phyloP scores from a whole-genome alignment of 2,797 vertebrate species.

The Enteromius treurensis region DNA sequence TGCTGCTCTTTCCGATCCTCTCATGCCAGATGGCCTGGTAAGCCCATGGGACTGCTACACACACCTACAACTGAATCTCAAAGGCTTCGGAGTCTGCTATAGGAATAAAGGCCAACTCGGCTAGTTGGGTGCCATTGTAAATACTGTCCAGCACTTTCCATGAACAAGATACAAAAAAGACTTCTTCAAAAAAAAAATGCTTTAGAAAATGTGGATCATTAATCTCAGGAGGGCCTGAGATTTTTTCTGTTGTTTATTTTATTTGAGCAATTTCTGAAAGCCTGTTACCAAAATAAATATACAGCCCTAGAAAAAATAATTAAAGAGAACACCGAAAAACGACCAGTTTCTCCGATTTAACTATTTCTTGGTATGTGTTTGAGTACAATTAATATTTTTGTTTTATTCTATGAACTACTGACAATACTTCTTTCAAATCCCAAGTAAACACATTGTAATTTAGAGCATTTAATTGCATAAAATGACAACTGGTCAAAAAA shows the following conservation, averaged over 20 bases:
- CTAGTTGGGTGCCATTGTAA: slow-evolving; percentile 22
- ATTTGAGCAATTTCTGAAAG: background rate
- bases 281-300: background rate
- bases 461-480: background rate
- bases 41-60: slow-evolving; percentile 47
- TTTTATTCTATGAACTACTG: background rate
- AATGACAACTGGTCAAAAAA: background rate
- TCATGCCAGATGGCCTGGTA: slow-evolving; percentile 50
- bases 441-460: background rate
- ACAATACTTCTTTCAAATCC: background rate
- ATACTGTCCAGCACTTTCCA: slow-evolving; percentile 21
- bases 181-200: background rate
- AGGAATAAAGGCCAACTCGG: slow-evolving; percentile 5
- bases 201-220: background rate
- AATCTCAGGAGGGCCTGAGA: background rate
- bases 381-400: background rate
- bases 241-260: slow-evolving; percentile 4
- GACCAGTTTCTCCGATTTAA: background rate
- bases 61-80: slow-evolving; percentile 43
- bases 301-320: background rate
- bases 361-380: background rate
- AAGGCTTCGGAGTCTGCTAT: slow-evolving; percentile 31
- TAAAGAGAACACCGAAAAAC: background rate
- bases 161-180: background rate
- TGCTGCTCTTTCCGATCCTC: slow-evolving; percentile 51